phyloP scores from a whole-genome alignment of 2,888 invertebrate genomes.

The Drosophila algonquin region DNA sequence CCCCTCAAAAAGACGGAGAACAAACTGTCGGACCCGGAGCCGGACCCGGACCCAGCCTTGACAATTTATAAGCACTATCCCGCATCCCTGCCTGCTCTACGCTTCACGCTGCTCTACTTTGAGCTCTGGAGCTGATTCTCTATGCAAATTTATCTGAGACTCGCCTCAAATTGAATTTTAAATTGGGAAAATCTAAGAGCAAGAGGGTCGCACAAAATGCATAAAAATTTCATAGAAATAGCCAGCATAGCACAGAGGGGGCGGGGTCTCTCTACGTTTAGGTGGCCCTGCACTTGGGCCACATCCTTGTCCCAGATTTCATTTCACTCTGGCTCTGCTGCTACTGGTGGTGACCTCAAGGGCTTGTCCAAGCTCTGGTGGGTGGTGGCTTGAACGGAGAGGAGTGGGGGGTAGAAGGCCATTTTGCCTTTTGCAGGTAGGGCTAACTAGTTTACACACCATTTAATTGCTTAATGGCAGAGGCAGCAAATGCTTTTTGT shows the following conservation, averaged over 20 bases:
- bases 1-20: conserved; percentile 6
- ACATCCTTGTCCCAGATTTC: conserved; percentile 60
- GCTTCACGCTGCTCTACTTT: not conserved
- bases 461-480: conserved; percentile 22
- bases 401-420: not conserved
- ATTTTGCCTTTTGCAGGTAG: not conserved
- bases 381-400: not conserved
- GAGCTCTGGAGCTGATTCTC: conserved; percentile 1
- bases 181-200: conserved; percentile 24
- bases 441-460: conserved; percentile 21
- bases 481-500: not conserved
- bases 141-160: conserved; percentile 22
- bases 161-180: conserved; percentile 33
- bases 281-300: conserved; percentile 7
- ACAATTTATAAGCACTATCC: conserved; percentile 13
- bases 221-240: conserved; percentile 14
- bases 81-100: not conserved
- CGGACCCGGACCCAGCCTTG: not conserved
- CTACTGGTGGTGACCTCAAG: conserved; percentile 24
- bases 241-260: conserved; percentile 2
- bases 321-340: not conserved
- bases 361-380: not conserved
- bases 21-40: not conserved
- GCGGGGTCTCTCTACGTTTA: not conserved
- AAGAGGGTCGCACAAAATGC: not conserved